A percentile compares a stretch with the other conserved stretches of the same genome.
Evolutionary conservation across 2,797 vertebrate genomes (phyloP).

Genomic region (Oryzias dopingdopingensis): DNA sequence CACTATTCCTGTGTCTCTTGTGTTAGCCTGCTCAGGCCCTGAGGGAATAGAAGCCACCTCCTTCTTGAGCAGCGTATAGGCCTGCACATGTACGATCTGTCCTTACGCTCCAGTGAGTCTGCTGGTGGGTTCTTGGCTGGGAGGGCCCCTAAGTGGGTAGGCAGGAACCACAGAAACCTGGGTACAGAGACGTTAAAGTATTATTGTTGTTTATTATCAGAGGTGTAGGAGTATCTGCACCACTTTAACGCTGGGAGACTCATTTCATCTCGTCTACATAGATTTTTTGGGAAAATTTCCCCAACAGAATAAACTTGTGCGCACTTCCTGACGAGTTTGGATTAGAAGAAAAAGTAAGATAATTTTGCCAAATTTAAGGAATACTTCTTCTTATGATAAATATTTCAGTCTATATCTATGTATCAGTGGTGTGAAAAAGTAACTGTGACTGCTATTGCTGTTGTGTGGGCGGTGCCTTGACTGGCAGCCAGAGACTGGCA

Average conservation of each 20-base stretch:
- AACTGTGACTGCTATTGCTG: conserved; percentile 21
- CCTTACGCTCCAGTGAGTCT: conserved; percentile 61
- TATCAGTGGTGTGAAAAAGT: conserved; percentile 4
- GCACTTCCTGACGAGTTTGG: no score
- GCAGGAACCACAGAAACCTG: conserved; percentile 63
- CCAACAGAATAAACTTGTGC: no score
- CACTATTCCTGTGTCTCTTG: conserved; percentile 52
- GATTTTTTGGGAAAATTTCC: no score
- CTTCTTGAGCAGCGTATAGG: conserved; percentile 52
- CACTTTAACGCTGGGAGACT: conserved; percentile 28
- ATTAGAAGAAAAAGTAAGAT: no score
- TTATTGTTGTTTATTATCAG: conserved; percentile 54
- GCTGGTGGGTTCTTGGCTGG: conserved; percentile 38
- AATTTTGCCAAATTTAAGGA: conserved; percentile 2
- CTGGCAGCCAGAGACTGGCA: conserved; percentile 70
- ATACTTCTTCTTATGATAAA: conserved; percentile 1
- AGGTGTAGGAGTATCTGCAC: conserved; percentile 26
- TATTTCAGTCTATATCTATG: background rate
- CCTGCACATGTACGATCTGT: conserved; percentile 71
- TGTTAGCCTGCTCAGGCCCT: conserved; percentile 62
- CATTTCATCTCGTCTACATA: background rate
- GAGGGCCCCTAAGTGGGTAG: conserved; percentile 34
- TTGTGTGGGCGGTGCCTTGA: conserved; percentile 52
- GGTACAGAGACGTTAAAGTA: conserved; percentile 62
- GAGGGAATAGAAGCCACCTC: conserved; percentile 63